These are phyloP conservation scores for Pteromalus puparum DNA, from an alignment of 1,140 invertebrate species.

Conservation along the genomic window DNA sequence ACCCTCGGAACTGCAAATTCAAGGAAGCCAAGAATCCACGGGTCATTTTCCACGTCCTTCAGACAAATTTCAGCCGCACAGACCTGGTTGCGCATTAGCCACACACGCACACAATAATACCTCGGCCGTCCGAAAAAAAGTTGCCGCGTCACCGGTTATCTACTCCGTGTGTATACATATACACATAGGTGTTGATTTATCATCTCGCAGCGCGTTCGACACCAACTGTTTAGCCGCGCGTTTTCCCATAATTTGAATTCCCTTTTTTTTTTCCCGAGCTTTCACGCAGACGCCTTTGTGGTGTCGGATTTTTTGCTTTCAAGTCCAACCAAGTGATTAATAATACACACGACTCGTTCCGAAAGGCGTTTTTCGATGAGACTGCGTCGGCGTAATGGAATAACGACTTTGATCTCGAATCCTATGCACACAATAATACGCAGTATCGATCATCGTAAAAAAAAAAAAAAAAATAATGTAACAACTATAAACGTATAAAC, in stretches of 20 bases:
- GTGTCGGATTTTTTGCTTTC: neutral
- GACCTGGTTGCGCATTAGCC: constrained; percentile 16
- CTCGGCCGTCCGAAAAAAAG: constrained; percentile 11
- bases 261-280: neutral
- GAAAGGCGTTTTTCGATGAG: neutral
- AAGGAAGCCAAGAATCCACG: neutral
- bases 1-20: too few relatives aligned
- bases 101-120: neutral
- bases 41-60: neutral
- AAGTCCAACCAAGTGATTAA: neutral
- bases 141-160: constrained; percentile 43
- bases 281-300: neutral
- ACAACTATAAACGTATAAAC: neutral
- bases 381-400: neutral
- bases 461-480: too few relatives aligned
- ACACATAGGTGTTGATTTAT: constrained; percentile 44
- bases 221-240: neutral
- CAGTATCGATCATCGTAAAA: neutral
- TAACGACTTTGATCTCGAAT: neutral
- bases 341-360: neutral
- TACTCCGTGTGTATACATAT: constrained; percentile 8
- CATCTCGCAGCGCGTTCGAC: neutral
- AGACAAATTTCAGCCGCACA: neutral
- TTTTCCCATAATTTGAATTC: constrained; percentile 45
- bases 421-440: too few relatives aligned